phyloP scores from a whole-genome alignment of 2,113 vertebrate species.

The Oncorhynchus keta region DNA sequence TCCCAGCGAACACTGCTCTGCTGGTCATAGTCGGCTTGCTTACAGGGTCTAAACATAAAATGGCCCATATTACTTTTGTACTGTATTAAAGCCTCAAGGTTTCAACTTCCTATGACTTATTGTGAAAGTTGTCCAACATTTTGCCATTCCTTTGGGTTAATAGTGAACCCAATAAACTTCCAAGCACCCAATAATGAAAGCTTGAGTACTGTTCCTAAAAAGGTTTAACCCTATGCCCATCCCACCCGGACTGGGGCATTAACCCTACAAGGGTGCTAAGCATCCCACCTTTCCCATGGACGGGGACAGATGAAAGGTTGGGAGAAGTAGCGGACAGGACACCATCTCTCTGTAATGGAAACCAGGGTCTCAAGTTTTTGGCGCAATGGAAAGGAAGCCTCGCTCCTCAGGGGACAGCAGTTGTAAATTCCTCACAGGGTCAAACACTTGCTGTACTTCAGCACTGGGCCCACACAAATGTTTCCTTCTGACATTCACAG shows the following conservation, averaged over 20 bases:
- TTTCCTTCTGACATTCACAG: slow-evolving; percentile 33
- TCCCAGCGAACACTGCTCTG: too few relatives aligned
- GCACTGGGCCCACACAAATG: slow-evolving; percentile 9
- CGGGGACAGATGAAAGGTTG: slow-evolving; percentile 23
- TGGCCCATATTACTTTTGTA: neutral
- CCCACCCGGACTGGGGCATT: neutral
- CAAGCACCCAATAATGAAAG: neutral
- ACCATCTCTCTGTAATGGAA: slow-evolving; percentile 45
- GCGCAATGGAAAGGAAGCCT: slow-evolving; percentile 31
- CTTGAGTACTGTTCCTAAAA: neutral
- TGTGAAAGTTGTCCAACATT: neutral
- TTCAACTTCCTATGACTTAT: neutral
- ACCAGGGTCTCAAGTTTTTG: slow-evolving; percentile 31
- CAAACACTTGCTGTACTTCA: slow-evolving; percentile 25
- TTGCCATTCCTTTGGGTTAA: neutral
- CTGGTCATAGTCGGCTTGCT: too few relatives aligned
- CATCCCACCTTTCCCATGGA: neutral
- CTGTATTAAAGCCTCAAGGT: neutral
- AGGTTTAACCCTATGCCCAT: neutral
- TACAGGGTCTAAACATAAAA: neutral
- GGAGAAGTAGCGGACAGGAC: slow-evolving; percentile 22
- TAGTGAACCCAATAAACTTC: neutral
- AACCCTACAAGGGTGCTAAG: slow-evolving; percentile 20
- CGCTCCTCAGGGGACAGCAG: slow-evolving; percentile 38
- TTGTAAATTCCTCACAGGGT: slow-evolving; percentile 56